Evolutionary conservation across 2,113 vertebrate species (phyloP).

Genomic region (Rhinoptilus africanus): DNA sequence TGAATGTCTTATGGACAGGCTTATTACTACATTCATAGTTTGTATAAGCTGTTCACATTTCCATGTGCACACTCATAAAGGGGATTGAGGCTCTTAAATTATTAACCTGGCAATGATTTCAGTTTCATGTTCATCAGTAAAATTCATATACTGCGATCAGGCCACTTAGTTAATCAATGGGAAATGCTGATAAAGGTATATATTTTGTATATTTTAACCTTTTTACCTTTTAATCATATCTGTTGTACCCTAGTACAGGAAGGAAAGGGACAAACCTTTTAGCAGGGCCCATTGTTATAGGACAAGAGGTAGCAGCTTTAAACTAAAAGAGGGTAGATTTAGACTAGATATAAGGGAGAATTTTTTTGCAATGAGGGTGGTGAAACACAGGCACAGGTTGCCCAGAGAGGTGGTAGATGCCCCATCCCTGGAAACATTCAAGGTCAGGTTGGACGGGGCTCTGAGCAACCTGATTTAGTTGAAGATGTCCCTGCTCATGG

Average conservation of each 20-base stretch:
- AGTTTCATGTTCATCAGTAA: background rate
- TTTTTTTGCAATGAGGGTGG: background rate
- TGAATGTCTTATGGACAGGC: background rate
- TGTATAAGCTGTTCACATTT: background rate
- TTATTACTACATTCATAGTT: background rate
- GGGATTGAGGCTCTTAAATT: background rate
- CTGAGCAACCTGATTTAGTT: background rate
- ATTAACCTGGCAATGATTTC: background rate
- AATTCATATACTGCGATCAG: background rate
- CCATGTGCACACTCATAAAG: background rate
- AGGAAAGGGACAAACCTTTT: background rate
- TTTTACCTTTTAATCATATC: background rate
- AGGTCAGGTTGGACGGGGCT: background rate
- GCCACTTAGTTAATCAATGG: background rate
- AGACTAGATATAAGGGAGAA: background rate
- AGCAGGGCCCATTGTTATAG: background rate
- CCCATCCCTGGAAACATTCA: background rate
- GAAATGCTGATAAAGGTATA: background rate
- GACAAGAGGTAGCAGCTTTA: background rate
- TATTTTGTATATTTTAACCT: background rate
- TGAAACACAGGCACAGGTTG: background rate
- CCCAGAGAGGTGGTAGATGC: background rate
- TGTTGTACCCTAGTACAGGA: background rate
- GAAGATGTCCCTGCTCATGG: background rate
- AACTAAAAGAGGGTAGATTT: background rate